phyloP scores from a whole-genome alignment of 2,888 invertebrate genomes.

The Anarsia innoxiella region DNA sequence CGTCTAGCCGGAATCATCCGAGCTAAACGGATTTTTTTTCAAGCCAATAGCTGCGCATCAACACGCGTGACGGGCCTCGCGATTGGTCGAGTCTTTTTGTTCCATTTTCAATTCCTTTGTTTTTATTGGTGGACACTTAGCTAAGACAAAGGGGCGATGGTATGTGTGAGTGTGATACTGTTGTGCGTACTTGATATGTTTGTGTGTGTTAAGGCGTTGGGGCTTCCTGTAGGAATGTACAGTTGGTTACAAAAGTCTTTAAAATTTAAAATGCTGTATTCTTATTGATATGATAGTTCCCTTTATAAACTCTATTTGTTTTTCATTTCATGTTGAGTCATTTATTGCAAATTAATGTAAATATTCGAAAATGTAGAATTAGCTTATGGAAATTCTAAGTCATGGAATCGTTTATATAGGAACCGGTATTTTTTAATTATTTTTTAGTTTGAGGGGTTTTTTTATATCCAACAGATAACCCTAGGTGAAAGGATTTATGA shows the following conservation, averaged over 20 bases:
- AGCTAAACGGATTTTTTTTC: slow-evolving; percentile 73
- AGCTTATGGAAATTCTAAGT: no score
- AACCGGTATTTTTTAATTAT: no score
- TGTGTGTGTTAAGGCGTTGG: slow-evolving; percentile 67
- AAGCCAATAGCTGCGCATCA: slow-evolving; percentile 73
- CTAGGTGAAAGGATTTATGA: no score
- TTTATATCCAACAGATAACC: no score
- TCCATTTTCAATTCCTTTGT: slow-evolving; percentile 74
- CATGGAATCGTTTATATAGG: no score
- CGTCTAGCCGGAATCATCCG: slow-evolving; percentile 66
- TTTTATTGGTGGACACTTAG: slow-evolving; percentile 76
- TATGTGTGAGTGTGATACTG: slow-evolving; percentile 60
- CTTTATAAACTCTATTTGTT: no score
- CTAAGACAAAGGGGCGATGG: slow-evolving; percentile 72
- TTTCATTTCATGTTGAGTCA: no score
- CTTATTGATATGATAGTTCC: no score
- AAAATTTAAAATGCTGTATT: background rate
- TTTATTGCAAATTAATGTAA: no score
- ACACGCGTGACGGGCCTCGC: slow-evolving; percentile 67
- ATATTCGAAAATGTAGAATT: no score
- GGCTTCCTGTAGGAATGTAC: slow-evolving; percentile 38
- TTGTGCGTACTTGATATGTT: slow-evolving; percentile 29
- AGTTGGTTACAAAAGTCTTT: background rate
- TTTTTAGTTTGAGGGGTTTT: no score
- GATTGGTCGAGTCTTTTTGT: slow-evolving; percentile 73